Evolutionary conservation across 2,113 vertebrate species (phyloP).

Genomic region (Emydocephalus ijimae): DNA sequence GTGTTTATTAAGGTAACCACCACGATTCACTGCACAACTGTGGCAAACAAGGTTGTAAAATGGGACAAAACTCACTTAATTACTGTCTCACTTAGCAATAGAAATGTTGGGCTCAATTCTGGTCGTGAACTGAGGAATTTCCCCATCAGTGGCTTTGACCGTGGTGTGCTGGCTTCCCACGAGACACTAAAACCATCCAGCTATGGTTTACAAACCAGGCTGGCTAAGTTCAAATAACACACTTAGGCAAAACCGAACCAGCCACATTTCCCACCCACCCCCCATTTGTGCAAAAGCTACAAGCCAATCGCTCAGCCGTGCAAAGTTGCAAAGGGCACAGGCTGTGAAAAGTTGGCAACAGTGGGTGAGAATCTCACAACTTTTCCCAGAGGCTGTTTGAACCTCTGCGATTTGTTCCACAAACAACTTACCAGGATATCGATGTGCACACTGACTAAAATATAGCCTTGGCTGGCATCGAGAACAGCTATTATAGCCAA

Average conservation of each 20-base stretch:
- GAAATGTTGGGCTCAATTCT: background rate
- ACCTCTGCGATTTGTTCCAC: background rate
- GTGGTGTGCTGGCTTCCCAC: background rate
- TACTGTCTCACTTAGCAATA: background rate
- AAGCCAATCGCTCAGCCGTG: background rate
- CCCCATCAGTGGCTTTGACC: background rate
- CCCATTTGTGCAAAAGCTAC: background rate
- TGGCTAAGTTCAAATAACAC: background rate
- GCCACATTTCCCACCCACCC: background rate
- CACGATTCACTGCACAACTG: background rate
- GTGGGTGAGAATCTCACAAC: background rate
- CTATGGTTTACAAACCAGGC: background rate
- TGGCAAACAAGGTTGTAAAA: background rate
- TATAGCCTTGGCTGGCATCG: background rate
- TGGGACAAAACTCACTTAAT: background rate
- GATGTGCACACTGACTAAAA: background rate
- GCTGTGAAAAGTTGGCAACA: background rate
- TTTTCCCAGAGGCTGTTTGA: background rate
- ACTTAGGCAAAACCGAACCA: background rate
- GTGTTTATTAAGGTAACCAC: background rate
- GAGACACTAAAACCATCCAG: background rate
- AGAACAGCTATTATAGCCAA: background rate
- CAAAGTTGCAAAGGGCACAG: background rate
- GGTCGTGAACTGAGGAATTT: background rate
- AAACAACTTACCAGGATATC: slow-evolving; percentile 19